Conservation (phyloP, 2,888 invertebrate species). For the Cistogaster globosa region DNA sequence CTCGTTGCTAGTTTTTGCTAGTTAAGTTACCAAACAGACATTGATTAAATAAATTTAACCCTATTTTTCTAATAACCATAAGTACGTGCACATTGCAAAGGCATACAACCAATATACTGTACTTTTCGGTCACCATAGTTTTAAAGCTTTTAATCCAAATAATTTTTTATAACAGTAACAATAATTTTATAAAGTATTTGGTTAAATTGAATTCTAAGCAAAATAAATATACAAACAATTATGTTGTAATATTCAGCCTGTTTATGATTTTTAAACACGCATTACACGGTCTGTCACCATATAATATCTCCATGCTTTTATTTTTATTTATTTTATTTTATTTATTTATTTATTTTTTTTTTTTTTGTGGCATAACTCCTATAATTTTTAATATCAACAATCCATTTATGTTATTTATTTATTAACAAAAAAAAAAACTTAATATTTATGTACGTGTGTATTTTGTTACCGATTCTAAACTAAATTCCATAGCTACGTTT, state of each 20-base stretch:
- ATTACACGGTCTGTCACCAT: slow-evolving; percentile 83
- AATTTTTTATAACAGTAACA: not conserved
- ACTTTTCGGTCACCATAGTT: slow-evolving; percentile 66
- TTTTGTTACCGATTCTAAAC: not conserved
- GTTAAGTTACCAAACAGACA: no score
- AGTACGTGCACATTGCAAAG: not conserved
- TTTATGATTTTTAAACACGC: slow-evolving; percentile 77
- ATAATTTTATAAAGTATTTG: slow-evolving; percentile 56
- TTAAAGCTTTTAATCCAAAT: slow-evolving; percentile 29
- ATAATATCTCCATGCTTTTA: slow-evolving; percentile 51
- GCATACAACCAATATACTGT: not conserved
- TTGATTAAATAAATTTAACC: slow-evolving; percentile 44
- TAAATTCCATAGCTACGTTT: no score
- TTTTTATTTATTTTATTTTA: not conserved
- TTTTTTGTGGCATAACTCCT: not conserved
- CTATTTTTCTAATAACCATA: slow-evolving; percentile 22
- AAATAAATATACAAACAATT: slow-evolving; percentile 50
- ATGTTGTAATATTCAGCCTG: slow-evolving; percentile 26
- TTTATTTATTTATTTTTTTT: not conserved
- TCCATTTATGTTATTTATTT: slow-evolving; percentile 55
- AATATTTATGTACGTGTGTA: no score
- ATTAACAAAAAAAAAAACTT: not conserved
- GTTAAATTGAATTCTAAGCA: slow-evolving; percentile 64
- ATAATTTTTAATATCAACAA: slow-evolving; percentile 35
- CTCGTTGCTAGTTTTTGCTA: no score